Conservation (phyloP, 2,888 invertebrate genomes). For the Omphaloscelis lunosa region DNA sequence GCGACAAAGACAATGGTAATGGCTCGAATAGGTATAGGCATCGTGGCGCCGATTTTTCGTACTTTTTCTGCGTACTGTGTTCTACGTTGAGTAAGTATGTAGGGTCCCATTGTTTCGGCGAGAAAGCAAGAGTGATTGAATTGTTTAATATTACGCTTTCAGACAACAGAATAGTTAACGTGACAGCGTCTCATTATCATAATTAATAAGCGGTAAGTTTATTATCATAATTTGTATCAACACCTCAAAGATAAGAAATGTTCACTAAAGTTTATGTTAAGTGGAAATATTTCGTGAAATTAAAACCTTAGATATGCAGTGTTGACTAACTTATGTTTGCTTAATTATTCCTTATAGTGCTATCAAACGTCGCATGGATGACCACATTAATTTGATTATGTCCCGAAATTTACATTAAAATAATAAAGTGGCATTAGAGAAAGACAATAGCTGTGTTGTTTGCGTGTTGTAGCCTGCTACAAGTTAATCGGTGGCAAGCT, state of each 20-base stretch:
- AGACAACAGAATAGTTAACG: constrained; percentile 50
- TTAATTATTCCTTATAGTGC: constrained; percentile 65
- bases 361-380: constrained; percentile 76
- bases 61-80: constrained; percentile 59
- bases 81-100: constrained; percentile 40
- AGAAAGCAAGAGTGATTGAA: constrained; percentile 56
- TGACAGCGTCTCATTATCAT: constrained; percentile 54
- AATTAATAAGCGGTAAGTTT: constrained; percentile 53
- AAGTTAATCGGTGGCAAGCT: constrained; percentile 79
- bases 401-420: constrained; percentile 81
- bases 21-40: constrained; percentile 73
- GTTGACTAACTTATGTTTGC: constrained; percentile 68
- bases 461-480: constrained; percentile 73
- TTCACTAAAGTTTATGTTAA: constrained; percentile 43
- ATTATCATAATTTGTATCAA: constrained; percentile 50
- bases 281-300: constrained; percentile 48
- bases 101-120: constrained; percentile 40
- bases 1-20: constrained; percentile 82
- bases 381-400: constrained; percentile 79
- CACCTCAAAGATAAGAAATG: constrained; percentile 40
- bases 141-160: constrained; percentile 53
- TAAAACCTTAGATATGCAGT: constrained; percentile 75
- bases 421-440: constrained; percentile 73
- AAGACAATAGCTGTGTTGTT: constrained; percentile 72
- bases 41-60: constrained; percentile 68